Conservation (phyloP, 1,140 invertebrate genomes). For the Musca domestica region DNA sequence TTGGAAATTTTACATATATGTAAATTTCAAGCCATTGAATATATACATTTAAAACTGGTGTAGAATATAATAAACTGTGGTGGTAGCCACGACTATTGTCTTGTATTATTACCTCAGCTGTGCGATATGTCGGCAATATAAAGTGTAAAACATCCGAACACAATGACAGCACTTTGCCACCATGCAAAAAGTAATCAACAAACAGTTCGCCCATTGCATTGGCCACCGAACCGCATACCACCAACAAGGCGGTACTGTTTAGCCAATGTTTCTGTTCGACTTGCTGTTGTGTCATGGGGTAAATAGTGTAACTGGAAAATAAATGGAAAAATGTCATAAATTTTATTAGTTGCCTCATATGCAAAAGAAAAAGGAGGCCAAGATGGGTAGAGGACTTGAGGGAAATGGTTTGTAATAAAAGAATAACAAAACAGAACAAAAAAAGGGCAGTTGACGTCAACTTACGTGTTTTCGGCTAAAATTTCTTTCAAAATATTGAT, state of each 20-base stretch:
- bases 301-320: constrained; percentile 69
- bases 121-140: constrained; percentile 75
- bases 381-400: neutral
- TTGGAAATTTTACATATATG: too few relatives aligned
- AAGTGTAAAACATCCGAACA: constrained; percentile 79
- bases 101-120: constrained; percentile 63
- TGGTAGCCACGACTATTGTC: too few relatives aligned
- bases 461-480: constrained; percentile 24
- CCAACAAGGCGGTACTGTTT: constrained; percentile 69
- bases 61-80: too few relatives aligned
- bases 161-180: constrained; percentile 75
- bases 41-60: too few relatives aligned
- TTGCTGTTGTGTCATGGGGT: constrained; percentile 65
- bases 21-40: too few relatives aligned
- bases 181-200: constrained; percentile 70
- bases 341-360: neutral
- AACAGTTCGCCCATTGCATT: constrained; percentile 64
- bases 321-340: neutral
- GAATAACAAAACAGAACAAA: neutral
- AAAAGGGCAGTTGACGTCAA: neutral
- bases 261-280: constrained; percentile 67
- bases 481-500: constrained; percentile 24
- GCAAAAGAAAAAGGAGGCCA: neutral
- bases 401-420: neutral
- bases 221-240: constrained; percentile 73